Evolutionary conservation across 2,888 invertebrate genomes (phyloP), one percentile per base, ranked within the genome.

Genomic region (Archaeoteleia sp.): DNA sequence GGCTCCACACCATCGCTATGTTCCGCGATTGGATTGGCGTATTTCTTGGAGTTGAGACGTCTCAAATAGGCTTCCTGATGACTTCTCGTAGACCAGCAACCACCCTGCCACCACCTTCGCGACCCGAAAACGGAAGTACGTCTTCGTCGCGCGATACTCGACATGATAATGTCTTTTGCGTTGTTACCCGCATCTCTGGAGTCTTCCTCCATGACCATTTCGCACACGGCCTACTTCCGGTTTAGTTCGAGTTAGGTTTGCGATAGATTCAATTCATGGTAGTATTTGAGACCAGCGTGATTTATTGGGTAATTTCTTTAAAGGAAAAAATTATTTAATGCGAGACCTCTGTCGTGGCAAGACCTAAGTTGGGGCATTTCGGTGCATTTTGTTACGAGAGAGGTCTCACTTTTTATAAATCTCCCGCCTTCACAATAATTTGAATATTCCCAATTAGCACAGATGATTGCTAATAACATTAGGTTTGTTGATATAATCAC

Each of bases 1-100:
- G n/a, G n/a, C 20, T 4, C 20, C 5, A 2, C 20, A 5, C 20
- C 20, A 5, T 20, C 20, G 9, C 60, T 25, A 14, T 43, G 30
- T 15, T 69, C 61, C 1, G 71, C 73, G 49, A 40, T 35, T 10
- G 58, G 51, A 10, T 58, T 62, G 27, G 60, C 54, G 46, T 79
- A 81, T 49, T 82, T 85, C 13, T 79, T 74, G 1, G 81, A 82
- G 72, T 84, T 84, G 8, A 84, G 75, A 30, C 79, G 80, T 2
- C 85, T 77, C n/a, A 84, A 76, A 40, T 84, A 84, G 4, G 85
- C 84, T 60, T 85, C 85, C 62, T 85, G 85, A 62, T 85, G 84
- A 45, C 82, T 78, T 8, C 84, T 77, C 27, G 83, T 83, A 8
- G 84, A 80, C 85, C 85, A 85, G 42, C 85, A 85, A 6, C 83